Conservation (phyloP, 2,888 invertebrate species). For the Brenthis daphne region DNA sequence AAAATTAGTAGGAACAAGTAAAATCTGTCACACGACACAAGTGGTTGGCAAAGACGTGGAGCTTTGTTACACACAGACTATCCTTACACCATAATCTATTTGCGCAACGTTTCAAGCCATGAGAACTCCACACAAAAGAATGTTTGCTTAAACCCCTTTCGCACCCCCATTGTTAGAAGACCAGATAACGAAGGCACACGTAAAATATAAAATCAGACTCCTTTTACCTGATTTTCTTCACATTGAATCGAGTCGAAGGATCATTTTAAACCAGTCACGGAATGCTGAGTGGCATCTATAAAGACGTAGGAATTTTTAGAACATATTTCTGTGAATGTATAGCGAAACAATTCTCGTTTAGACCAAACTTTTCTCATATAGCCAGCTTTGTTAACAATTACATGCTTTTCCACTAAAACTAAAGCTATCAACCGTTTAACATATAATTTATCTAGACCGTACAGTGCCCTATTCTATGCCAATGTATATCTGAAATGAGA, state of each 20-base stretch:
- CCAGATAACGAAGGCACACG: conserved; percentile 54
- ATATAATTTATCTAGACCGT: neutral
- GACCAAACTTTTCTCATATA: conserved; percentile 9
- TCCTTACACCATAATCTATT: conserved; percentile 73
- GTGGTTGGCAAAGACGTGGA: conserved; percentile 34
- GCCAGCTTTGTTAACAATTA: conserved; percentile 18
- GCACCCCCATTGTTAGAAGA: conserved; percentile 72
- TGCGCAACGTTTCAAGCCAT: conserved; percentile 68
- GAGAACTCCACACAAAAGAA: conserved; percentile 75
- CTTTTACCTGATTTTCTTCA: conserved; percentile 33
- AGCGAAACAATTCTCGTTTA: conserved; percentile 37
- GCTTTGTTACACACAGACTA: conserved; percentile 46
- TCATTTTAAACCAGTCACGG: conserved; percentile 48
- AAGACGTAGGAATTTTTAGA: conserved; percentile 65
- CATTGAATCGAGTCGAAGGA: conserved; percentile 40
- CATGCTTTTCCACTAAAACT: conserved; percentile 28
- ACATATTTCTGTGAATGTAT: conserved; percentile 40
- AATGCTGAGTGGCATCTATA: conserved; percentile 62
- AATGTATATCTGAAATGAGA: too few species aligned
- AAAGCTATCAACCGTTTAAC: conserved; percentile 11
- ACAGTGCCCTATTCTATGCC: too few species aligned
- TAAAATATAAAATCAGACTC: conserved; percentile 44
- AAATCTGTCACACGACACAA: conserved; percentile 30
- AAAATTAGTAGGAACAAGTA: conserved; percentile 16
- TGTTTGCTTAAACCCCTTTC: conserved; percentile 81